Evolutionary conservation across 2,888 invertebrate genomes (phyloP).

Genomic region (Drosophila niveifrons): DNA sequence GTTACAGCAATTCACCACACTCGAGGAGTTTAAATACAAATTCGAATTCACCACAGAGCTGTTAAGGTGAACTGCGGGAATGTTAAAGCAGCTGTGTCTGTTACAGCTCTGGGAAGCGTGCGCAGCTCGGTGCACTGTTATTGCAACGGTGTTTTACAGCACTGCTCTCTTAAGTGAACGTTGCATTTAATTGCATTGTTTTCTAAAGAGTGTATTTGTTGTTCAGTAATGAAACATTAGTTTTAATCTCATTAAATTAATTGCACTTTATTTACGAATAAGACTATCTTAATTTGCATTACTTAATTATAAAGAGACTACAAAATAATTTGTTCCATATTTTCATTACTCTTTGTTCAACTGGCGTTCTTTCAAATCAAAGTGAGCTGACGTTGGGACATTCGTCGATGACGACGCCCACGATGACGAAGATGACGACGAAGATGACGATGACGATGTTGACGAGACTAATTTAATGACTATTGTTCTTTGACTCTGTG

Average conservation of each 20-base stretch:
- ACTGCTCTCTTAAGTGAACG: conserved; percentile 16
- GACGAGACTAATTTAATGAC: conserved; percentile 71
- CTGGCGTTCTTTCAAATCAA: conserved; percentile 8
- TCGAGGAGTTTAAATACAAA: neutral
- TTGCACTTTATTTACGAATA: conserved; percentile 67
- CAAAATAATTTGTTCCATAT: conserved; percentile 57
- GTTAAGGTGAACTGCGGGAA: conserved; percentile 1
- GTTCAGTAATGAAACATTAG: neutral
- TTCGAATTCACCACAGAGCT: neutral
- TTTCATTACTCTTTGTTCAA: conserved; percentile 20
- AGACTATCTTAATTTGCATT: conserved; percentile 28
- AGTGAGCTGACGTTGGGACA: neutral
- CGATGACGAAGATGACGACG: conserved; percentile 28
- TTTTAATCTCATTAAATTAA: conserved; percentile 44
- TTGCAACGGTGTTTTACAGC: conserved; percentile 5
- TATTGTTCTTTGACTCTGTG: conserved; percentile 73
- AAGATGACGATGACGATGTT: conserved; percentile 12
- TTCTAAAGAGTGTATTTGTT: neutral
- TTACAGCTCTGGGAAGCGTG: neutral
- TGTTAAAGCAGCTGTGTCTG: conserved; percentile 15
- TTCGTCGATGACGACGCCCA: conserved; percentile 19
- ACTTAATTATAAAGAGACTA: conserved; percentile 28
- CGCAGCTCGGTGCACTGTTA: neutral
- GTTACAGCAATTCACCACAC: conserved; percentile 12
- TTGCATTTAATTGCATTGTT: neutral